Percentiles rank a stretch among this genome's conserved stretches.
phyloP scores from a whole-genome alignment of 2,113 vertebrate genomes.

The Phalacrocorax aristotelis region DNA sequence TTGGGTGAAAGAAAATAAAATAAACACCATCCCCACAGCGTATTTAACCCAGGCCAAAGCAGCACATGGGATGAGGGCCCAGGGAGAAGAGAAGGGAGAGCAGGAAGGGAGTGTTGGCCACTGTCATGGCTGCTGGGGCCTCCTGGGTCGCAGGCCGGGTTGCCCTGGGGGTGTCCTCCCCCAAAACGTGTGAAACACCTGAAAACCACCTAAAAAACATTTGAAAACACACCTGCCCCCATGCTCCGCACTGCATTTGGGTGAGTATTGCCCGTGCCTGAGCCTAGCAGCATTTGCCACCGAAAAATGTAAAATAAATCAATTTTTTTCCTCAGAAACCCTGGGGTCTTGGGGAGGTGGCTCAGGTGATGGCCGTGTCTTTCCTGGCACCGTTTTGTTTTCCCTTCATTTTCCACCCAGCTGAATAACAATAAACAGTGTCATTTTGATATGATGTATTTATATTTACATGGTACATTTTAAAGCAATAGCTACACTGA shows the following conservation, averaged over 20 bases:
- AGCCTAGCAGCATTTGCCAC: no score
- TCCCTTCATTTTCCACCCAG: background rate
- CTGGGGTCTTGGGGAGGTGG: accelerated
- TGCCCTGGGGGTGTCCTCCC: accelerated
- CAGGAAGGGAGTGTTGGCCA: accelerated
- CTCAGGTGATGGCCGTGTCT: accelerated
- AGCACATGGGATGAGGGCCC: accelerated
- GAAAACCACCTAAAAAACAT: background rate
- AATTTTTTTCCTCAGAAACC: background rate
- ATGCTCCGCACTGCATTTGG: accelerated
- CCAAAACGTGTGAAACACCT: accelerated
- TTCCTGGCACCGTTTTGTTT: accelerated
- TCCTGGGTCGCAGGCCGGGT: accelerated
- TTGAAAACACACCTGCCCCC: background rate
- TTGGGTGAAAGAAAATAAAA: background rate
- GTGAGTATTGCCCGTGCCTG: accelerated
- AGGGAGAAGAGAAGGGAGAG: background rate
- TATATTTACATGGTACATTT: slow-evolving; percentile 91
- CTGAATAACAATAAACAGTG: background rate
- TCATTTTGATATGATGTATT: slow-evolving; percentile 80
- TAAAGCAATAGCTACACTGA: slow-evolving; percentile 91
- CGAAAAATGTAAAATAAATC: accelerated
- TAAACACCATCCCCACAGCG: accelerated
- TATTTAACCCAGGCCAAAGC: background rate
- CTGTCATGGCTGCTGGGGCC: background rate